Evolutionary conservation across 1,140 invertebrate species (phyloP), one percentile per base, ranked within the genome.

Genomic region (Augochlora pura): DNA sequence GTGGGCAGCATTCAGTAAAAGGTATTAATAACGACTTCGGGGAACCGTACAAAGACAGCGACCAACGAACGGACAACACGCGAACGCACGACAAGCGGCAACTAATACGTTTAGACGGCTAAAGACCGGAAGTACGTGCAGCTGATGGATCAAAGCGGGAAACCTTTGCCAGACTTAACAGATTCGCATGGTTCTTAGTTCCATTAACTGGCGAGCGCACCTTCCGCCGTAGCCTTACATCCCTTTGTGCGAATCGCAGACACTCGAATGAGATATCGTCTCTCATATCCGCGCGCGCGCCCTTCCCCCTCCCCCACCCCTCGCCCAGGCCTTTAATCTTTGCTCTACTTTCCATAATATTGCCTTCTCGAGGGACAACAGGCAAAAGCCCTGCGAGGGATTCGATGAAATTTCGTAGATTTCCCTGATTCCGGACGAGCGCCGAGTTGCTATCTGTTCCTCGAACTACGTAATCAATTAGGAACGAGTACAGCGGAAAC

Each of bases 121-220:
- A 14, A 76, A 71, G 70, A 79, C 76, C 60, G 39, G 72, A 73
- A 60, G 54, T 60, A 60, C 69, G 39, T 25, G 81, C 73, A 82
- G 68, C 25, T 46, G 83, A 46, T 52, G 67, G 83, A 83, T 85
- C 83, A 83, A 85, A 85, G 83, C 63, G 38, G 12, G 67, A 72
- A 74, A 73, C 81, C 72, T 85, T 83, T 80, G 42, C 67, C 65
- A 66, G 63, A 70, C 46, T 83, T 85, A 80, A 83, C 79, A 76
- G 77, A 78, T 83, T 85, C 78, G 70, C 77, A 76, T 80, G 77
- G 71, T 80, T 80, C 83, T 85, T 80, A 74, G 81, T 83, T 80
- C 77, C 81, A 83, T 85, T 83, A 85, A 85, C 67, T 64, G 75
- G 57, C 59, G 67, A 73, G 39, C 67, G 39, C 67, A 81, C 82